Evolutionary conservation across 2,797 vertebrate genomes (phyloP), one percentile per base, ranked within the genome.

Genomic region (Babyrousa celebensis): DNA sequence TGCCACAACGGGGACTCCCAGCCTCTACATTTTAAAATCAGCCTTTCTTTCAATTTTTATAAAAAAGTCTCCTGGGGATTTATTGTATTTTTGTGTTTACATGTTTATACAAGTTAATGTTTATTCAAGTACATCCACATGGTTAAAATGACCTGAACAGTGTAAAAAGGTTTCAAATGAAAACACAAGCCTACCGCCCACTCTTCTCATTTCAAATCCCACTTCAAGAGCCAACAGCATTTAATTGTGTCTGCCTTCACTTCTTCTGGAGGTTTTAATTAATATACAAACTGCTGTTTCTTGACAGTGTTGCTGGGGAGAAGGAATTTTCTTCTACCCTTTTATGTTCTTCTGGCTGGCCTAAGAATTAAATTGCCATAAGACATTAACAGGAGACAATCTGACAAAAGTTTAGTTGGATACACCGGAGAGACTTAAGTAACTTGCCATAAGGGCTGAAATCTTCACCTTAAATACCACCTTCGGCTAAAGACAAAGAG

Each of bases 21-120:
- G 25, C 70, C 20, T 80, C 75, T 91, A 85, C 32, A 72, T 21
- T 93, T 86, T 71, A 72, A 48, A 92, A 62, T 18, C 14, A 92
- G 48, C 23, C 67, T 94, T 48, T 70, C 15, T 94, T 48, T 75
- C 15, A 86, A 9, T 88, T 70, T 91, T 62, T 70, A 54, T 78
- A 27, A 14, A 75, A 43, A 23, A 36, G 21, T 75, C n/a, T 86
- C 52, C 40, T 36, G 40, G 6, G 27, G 43, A 36, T 96, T 94
- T 83, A 36, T 75, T 70, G 1, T 54, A 16, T 70, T 12, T 90
- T 74, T 87, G n/a, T 52, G 36, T 68, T 20, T 75, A 70, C 54
- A 36, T 79, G 7, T 83, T 91, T 89, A 32, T 88, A 36, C 17
- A 71, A 72, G 56, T 43, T 62, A 40, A 63, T 60, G 27, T 67